Conservation (phyloP, 2,888 invertebrate species). For the Stenichneumon culpator region DNA sequence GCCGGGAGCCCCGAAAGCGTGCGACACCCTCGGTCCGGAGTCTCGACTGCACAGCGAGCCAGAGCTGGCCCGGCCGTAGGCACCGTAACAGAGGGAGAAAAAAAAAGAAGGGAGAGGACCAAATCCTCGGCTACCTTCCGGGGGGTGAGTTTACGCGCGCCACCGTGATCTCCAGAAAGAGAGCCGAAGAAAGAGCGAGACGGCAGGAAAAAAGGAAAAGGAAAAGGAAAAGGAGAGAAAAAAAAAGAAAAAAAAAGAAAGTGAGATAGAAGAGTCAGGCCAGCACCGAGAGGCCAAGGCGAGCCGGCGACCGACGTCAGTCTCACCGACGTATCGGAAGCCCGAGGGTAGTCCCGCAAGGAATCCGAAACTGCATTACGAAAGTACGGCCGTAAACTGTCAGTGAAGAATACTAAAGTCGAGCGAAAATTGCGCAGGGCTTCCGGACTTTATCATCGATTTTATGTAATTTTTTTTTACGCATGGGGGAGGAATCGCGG, state of each 20-base stretch:
- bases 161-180: conserved; percentile 44
- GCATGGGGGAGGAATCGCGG: neutral
- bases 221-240: conserved; percentile 49
- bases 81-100: neutral
- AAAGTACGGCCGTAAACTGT: neutral
- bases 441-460: neutral
- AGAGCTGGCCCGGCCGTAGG: neutral
- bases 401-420: neutral
- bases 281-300: conserved; percentile 62
- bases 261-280: conserved; percentile 61
- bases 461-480: neutral
- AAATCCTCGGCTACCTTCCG: conserved; percentile 25
- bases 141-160: conserved; percentile 55
- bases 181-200: conserved; percentile 61
- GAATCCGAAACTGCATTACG: conserved; percentile 50
- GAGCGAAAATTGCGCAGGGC: neutral
- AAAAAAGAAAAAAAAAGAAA: conserved; percentile 59
- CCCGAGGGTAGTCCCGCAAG: conserved; percentile 68
- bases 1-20: conserved; percentile 17
- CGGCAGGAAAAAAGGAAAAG: conserved; percentile 47
- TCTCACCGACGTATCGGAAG: conserved; percentile 72
- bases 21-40: conserved; percentile 36
- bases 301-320: conserved; percentile 68
- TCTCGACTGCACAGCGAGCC: neutral
- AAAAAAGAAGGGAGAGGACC: conserved; percentile 1